phyloP scores from a whole-genome alignment of 1,140 invertebrate genomes.

The Drosophila jambulina region DNA sequence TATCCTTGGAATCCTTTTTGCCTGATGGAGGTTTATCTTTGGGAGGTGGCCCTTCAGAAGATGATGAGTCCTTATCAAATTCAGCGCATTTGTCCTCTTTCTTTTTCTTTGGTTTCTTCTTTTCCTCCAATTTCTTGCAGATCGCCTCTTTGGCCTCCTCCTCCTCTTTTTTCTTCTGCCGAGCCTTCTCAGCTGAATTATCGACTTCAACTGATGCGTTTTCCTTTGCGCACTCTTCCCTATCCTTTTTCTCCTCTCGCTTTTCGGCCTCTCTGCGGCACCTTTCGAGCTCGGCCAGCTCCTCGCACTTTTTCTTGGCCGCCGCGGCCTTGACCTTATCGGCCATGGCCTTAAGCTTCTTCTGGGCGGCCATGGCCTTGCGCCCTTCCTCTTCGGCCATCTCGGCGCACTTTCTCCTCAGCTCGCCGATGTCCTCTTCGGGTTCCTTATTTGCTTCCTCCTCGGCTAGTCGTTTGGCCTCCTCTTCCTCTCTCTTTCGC shows the following conservation, averaged over 20 bases:
- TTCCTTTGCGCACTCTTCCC: constrained; percentile 10
- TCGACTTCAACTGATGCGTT: neutral
- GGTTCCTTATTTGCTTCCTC: neutral
- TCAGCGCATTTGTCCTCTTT: constrained; percentile 1
- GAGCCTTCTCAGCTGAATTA: neutral
- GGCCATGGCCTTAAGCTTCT: constrained; percentile 21
- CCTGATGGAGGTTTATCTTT: neutral
- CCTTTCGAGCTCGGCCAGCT: constrained; percentile 6
- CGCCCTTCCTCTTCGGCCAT: constrained; percentile 5
- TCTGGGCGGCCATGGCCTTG: constrained; percentile 3
- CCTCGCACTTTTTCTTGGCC: neutral
- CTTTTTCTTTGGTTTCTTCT: neutral
- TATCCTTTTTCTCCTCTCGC: neutral
- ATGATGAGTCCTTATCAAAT: neutral
- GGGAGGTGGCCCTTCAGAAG: neutral
- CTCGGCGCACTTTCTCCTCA: constrained; percentile 2
- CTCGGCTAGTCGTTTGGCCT: constrained; percentile 6
- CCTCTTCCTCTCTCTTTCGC: constrained; percentile 2
- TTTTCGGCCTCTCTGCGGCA: constrained; percentile 6
- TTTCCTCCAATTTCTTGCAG: neutral
- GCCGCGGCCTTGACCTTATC: neutral
- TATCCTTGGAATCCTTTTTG: neutral
- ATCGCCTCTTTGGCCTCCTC: constrained; percentile 2
- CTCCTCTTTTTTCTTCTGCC: neutral
- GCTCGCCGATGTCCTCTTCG: constrained; percentile 8